A percentile compares a stretch with the other conserved stretches of the same genome.
Conservation (phyloP, 2,888 invertebrate species). For the Calameuta pallipes region DNA sequence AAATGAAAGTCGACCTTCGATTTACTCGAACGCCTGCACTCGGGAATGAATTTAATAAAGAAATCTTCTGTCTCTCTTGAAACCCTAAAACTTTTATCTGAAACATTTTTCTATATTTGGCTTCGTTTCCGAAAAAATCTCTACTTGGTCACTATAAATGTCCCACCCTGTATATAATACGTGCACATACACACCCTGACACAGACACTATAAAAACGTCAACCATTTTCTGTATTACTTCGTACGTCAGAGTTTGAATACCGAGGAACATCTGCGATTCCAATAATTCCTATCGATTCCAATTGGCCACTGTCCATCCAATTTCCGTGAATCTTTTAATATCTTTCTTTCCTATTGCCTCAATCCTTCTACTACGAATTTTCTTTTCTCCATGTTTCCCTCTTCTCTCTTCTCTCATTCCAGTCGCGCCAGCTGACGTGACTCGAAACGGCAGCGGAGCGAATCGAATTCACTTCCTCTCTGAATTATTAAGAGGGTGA, state of each 20-base stretch:
- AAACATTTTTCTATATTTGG: too few relatives aligned
- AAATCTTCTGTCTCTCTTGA: too few relatives aligned
- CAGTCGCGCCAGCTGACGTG: slow-evolving; percentile 35
- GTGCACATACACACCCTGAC: not conserved
- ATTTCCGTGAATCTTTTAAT: not conserved
- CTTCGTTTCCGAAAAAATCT: too few relatives aligned
- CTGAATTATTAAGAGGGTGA: slow-evolving; percentile 20
- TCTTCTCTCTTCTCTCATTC: not conserved
- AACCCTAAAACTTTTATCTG: too few relatives aligned
- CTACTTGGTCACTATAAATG: too few relatives aligned
- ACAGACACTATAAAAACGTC: not conserved
- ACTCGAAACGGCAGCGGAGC: slow-evolving; percentile 28
- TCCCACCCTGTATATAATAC: too few relatives aligned
- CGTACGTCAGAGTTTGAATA: not conserved
- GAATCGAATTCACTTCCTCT: slow-evolving; percentile 37
- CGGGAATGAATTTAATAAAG: too few relatives aligned
- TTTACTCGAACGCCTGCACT: too few relatives aligned
- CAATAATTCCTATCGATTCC: not conserved
- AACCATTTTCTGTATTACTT: not conserved
- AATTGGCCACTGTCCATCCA: not conserved
- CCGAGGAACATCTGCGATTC: not conserved
- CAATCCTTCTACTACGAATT: not conserved
- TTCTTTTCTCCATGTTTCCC: not conserved
- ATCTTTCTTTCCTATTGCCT: not conserved
- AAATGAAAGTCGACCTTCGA: too few relatives aligned